Conservation (phyloP, 2,113 vertebrate genomes). For the Chloroceryle aenea region DNA sequence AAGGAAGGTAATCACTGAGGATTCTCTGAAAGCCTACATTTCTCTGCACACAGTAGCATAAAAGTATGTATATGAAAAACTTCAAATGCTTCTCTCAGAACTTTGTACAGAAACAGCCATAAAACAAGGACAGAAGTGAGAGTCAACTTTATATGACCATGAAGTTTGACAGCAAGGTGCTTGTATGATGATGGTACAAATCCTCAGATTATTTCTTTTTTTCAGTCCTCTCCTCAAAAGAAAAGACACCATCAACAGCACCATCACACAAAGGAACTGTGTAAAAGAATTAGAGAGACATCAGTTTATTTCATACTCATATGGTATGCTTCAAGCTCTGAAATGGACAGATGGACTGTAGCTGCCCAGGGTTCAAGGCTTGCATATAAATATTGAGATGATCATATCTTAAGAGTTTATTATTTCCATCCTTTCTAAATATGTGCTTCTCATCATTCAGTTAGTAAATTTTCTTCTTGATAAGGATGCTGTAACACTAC, state of each 20-base stretch:
- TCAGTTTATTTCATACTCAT: background rate
- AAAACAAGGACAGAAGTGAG: background rate
- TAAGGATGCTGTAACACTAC: background rate
- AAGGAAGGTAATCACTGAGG: background rate
- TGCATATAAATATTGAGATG: background rate
- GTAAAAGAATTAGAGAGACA: background rate
- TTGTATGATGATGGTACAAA: accelerated
- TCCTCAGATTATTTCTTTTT: background rate
- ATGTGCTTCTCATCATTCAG: background rate
- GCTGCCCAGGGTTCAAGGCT: background rate
- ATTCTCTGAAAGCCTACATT: background rate
- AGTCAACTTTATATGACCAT: background rate
- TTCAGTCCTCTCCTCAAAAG: background rate
- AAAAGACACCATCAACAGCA: background rate
- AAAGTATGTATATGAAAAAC: background rate
- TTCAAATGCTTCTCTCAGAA: background rate
- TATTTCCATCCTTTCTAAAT: background rate
- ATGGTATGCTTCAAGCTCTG: background rate
- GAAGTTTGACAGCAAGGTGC: background rate
- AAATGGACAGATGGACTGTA: background rate
- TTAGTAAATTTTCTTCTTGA: background rate
- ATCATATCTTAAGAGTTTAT: background rate
- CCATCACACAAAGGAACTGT: accelerated
- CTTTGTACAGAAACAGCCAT: background rate
- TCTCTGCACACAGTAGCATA: background rate